Evolutionary conservation across 2,797 vertebrate species (phyloP), one percentile per base, ranked within the genome.

Genomic region (Labroides dimidiatus): DNA sequence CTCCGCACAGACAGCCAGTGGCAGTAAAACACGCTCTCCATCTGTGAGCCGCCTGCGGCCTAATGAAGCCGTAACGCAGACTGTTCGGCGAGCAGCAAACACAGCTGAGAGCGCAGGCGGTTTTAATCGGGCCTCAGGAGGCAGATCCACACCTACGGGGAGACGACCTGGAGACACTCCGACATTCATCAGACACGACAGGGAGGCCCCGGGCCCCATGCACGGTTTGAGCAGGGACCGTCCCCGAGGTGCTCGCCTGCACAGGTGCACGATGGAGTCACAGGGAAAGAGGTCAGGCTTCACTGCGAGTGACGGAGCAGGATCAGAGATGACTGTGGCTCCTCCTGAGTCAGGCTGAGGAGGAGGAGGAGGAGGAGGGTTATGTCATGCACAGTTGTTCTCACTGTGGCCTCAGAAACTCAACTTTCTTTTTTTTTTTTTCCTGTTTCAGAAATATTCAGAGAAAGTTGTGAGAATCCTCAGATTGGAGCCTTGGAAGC

Each of bases 1-100:
- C 80, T 82, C 91, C 91, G 90, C 88, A 90, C 91, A 86, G 93
- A 93, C 93, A 91, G 93, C 91, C 92, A 90, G 92, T 93, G 92
- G 93, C 93, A 92, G 93, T 94, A 93, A 94, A 95, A 94, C 87
- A 92, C 87, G 76, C 91, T 91, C 78, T 74, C 86, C 85, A 89
- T 88, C 90, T 93, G 91, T 90, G 90, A 84, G 89, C 87, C 87
- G 76, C 86, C 86, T 83, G 84, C 78, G 49, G 37, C 33, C 85
- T 92, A 92, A 93, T 92, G 91, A 92, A 88, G 82, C 75, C 87
- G 91, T 94, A 94, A 94, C 94, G 55, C 85, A 89, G 89, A 62
- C 65, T 76, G 86, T 89, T 86, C 90, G 92, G 93, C 91, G 90
- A 86, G 87, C 89, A n/a, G 87, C 82, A 84, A 93, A 93, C 89